Base-by-base conservation (phyloP, 2,888 invertebrate genomes). In the Koerneria pararmatus region DNA sequence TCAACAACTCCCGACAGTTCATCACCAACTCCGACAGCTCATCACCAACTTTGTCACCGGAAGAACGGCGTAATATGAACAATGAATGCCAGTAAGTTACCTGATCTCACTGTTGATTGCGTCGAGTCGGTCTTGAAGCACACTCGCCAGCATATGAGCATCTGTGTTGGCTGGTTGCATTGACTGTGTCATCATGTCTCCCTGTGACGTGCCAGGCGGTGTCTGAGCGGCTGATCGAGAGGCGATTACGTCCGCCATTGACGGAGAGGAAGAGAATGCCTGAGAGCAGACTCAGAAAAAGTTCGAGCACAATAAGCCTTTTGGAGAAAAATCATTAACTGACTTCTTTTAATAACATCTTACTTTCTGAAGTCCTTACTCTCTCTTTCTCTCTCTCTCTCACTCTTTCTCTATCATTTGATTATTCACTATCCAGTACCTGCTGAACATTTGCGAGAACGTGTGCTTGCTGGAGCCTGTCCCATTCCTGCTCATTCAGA, bases 81-180 rank as follows among this genome's bases (percentile, higher is more conserved):
- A n/a, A n/a, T 87, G 84, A n/a, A n/a, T n/a, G n/a, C n/a, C n/a
- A n/a, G n/a, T n/a, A n/a, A 37, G 58, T 4, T 37, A 74, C 74
- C 90, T 88, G 81, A 98, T 99, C 88, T 99, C 98, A 82, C 95
- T 95, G 87, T 99, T 98, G 85, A 99, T 99, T 83, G 97, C 98
- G 87, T 99, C 97, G 73, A 99, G 88, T 85, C 98, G 95, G 83
- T 99, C 97, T 85, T 99, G 98, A 78, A 99, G 88, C 93, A 98
- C 95, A 84, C 95, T 89, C 57, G 98, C 98, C 74, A 98, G 87
- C 0, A 95, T 93, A 83, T 97, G 97, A 58, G 98, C 95, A 86
- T 98, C 97, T 56, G 69, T 46, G 32, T 48, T 51, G 37, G 48
- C 24, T 54, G 46, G 92, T 92, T 77, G 91, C 90, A 37, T 83